Conservation (phyloP, 2,113 vertebrate genomes). For the Zapornia atra region DNA sequence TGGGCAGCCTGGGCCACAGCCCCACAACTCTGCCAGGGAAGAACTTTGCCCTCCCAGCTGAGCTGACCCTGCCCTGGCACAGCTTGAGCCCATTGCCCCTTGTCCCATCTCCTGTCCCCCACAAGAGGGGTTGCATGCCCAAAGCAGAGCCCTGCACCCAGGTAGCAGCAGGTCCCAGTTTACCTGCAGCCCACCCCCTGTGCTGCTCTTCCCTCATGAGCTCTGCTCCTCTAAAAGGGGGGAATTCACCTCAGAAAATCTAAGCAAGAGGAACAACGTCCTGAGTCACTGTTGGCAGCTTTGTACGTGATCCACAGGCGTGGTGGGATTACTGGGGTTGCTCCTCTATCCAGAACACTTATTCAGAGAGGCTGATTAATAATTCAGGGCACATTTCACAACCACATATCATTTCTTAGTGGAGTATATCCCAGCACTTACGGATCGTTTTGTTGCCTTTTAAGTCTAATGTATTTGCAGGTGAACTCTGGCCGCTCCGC, state of each 20-base stretch:
- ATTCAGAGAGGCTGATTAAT: not conserved
- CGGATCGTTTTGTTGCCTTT: not conserved
- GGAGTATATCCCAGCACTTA: not conserved
- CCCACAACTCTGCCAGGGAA: too few species aligned
- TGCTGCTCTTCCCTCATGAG: not conserved
- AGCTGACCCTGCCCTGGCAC: too few species aligned
- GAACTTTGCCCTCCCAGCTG: too few species aligned
- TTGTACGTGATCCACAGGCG: accelerated
- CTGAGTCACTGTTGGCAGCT: too few species aligned
- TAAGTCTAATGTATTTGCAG: not conserved
- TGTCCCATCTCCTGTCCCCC: too few species aligned
- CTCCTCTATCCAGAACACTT: not conserved
- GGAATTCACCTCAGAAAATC: not conserved
- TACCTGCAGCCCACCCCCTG: not conserved
- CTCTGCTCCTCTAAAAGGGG: accelerated
- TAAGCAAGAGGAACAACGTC: accelerated
- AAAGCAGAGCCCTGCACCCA: not conserved
- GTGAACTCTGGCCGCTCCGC: not conserved
- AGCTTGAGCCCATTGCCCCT: too few species aligned
- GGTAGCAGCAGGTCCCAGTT: accelerated
- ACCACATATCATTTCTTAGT: not conserved
- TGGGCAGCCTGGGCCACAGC: too few species aligned
- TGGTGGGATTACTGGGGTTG: not conserved
- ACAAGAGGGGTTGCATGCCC: accelerated
- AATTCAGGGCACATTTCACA: not conserved